A percentile compares a stretch with the other conserved stretches of the same genome.
Conservation (phyloP, 2,113 vertebrate species). For the Nipponia nippon region DNA sequence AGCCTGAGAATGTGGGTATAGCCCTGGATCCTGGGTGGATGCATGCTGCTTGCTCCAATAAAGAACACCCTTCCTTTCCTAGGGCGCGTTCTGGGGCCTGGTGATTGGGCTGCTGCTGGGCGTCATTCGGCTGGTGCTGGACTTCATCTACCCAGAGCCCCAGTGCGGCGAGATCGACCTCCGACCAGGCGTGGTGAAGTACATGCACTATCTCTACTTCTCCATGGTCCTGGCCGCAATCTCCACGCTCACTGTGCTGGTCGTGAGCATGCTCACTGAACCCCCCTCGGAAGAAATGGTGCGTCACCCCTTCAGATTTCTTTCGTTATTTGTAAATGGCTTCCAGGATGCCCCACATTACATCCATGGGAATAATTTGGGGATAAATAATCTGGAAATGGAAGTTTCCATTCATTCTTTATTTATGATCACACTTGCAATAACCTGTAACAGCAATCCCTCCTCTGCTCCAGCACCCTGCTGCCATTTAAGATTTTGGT, state of each 20-base stretch:
- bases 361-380: not conserved
- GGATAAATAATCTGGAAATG: not conserved
- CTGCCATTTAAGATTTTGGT: not conserved
- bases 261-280: conserved; percentile 81
- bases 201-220: conserved; percentile 94
- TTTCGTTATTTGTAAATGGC: not conserved
- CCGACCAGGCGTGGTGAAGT: conserved; percentile 79
- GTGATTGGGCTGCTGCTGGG: conserved; percentile 81
- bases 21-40: accelerated
- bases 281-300: conserved; percentile 76
- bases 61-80: not conserved
- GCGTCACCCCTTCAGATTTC: not conserved
- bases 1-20: accelerated
- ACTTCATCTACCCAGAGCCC: conserved; percentile 86
- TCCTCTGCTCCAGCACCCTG: not conserved
- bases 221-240: conserved; percentile 81
- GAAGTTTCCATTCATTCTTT: not conserved
- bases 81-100: conserved; percentile 94
- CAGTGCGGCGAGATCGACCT: conserved; percentile 81
- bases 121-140: conserved; percentile 82
- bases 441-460: not conserved
- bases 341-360: accelerated
- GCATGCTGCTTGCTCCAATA: not conserved
- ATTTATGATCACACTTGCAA: not conserved
- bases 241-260: conserved; percentile 75